These are phyloP conservation scores for Ahaetulla prasina DNA, from an alignment of 2,113 vertebrate species.

Conservation along the genomic window DNA sequence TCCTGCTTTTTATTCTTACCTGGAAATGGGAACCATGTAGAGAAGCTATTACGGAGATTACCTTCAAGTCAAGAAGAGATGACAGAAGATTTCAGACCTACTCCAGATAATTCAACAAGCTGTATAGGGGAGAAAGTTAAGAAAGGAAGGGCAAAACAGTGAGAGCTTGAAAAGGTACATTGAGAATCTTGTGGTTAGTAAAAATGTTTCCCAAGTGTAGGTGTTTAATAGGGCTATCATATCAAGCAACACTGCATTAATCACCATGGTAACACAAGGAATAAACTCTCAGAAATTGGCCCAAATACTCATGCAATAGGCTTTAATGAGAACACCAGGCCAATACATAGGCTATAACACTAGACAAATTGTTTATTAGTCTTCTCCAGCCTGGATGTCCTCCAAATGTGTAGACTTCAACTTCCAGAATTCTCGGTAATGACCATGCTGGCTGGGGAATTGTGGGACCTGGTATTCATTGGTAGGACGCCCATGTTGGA, in stretches of 20 bases:
- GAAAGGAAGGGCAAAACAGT: neutral
- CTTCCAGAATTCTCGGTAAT: neutral
- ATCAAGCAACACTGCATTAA: conserved; percentile 38
- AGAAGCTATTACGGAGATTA: neutral
- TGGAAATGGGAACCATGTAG: neutral
- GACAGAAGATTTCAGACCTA: neutral
- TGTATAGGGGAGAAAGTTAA: neutral
- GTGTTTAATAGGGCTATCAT: conserved; percentile 51
- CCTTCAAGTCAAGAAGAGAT: neutral
- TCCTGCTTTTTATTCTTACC: neutral
- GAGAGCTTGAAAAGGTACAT: neutral
- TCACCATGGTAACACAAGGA: conserved; percentile 56
- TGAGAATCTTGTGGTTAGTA: neutral
- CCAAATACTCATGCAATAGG: conserved; percentile 6
- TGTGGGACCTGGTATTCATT: neutral
- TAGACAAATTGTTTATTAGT: neutral
- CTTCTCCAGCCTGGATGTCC: neutral
- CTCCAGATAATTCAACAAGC: neutral
- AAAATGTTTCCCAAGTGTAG: conserved; percentile 22
- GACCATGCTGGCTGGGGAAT: neutral
- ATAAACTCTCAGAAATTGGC: conserved; percentile 51
- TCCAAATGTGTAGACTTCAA: neutral
- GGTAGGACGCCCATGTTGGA: neutral
- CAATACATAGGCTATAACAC: conserved; percentile 22
- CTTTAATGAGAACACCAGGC: conserved; percentile 11